Evolutionary conservation across 1,140 invertebrate species (phyloP).

Genomic region (Drosophila arawakana): DNA sequence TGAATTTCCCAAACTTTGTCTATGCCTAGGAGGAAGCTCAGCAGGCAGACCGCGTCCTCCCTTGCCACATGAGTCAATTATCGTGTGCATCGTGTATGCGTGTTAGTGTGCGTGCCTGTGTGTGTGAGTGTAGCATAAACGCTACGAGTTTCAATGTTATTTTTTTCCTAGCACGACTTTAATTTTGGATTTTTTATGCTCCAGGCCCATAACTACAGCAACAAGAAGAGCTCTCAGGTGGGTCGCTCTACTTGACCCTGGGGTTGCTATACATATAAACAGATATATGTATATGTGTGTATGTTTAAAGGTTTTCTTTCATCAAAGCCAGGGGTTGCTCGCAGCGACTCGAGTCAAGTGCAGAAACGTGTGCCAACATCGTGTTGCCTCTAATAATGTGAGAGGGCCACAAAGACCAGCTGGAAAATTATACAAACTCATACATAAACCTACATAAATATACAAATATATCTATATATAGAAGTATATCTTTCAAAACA

Average conservation of each 20-base stretch:
- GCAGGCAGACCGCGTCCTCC: slow-evolving; percentile 5
- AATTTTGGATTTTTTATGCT: slow-evolving; percentile 66
- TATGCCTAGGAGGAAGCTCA: slow-evolving; percentile 29
- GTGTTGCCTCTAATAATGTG: slow-evolving; percentile 63
- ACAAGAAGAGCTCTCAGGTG: slow-evolving; percentile 55
- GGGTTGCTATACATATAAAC: slow-evolving; percentile 34
- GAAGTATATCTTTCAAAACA: slow-evolving; percentile 30
- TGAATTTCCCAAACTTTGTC: slow-evolving; percentile 39
- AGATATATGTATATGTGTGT: neutral
- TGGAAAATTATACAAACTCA: slow-evolving; percentile 29
- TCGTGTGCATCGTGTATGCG: slow-evolving; percentile 42
- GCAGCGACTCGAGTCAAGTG: slow-evolving; percentile 73
- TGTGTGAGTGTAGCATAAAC: neutral
- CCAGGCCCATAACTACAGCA: slow-evolving; percentile 36
- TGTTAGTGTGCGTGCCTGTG: slow-evolving; percentile 4
- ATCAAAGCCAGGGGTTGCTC: slow-evolving; percentile 64
- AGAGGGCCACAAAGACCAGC: slow-evolving; percentile 6
- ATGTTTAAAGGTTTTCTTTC: slow-evolving; percentile 39
- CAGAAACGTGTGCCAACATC: slow-evolving; percentile 78
- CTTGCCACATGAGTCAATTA: slow-evolving; percentile 74
- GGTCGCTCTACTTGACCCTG: slow-evolving; percentile 72
- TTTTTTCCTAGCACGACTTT: slow-evolving; percentile 68
- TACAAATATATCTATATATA: slow-evolving; percentile 6
- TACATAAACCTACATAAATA: slow-evolving; percentile 7
- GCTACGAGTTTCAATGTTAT: slow-evolving; percentile 43